Percentiles rank a stretch among this genome's conserved stretches.
Evolutionary conservation across 2,888 invertebrate genomes (phyloP).

Genomic region (Cephus pulcher): DNA sequence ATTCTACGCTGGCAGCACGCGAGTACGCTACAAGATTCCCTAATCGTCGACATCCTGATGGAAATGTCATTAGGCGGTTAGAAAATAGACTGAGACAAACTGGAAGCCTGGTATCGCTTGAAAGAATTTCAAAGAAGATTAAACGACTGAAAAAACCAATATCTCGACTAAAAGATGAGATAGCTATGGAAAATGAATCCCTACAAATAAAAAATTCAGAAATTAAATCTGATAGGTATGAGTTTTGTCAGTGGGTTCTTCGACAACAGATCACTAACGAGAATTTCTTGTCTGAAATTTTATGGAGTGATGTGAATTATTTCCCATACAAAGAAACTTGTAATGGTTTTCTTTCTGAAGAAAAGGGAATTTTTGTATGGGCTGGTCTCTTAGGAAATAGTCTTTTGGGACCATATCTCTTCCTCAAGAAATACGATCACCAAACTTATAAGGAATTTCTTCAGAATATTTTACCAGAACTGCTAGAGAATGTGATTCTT

Average conservation of each 20-base stretch:
- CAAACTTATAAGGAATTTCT: neutral
- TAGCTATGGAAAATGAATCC: neutral
- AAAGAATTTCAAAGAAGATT: neutral
- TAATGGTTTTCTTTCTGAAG: neutral
- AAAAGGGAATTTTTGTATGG: neutral
- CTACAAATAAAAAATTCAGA: neutral
- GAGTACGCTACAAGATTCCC: neutral
- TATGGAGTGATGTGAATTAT: neutral
- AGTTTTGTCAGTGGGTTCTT: neutral
- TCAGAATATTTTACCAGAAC: neutral
- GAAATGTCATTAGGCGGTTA: neutral
- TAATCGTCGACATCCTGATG: neutral
- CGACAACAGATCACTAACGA: neutral
- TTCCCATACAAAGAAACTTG: neutral
- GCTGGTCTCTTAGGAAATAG: neutral
- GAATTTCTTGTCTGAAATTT: neutral
- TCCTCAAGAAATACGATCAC: neutral
- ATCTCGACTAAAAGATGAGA: neutral
- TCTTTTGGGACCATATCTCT: neutral
- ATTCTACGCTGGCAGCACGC: neutral
- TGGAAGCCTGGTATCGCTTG: neutral
- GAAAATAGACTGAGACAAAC: neutral
- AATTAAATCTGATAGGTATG: neutral
- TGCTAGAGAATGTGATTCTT: neutral
- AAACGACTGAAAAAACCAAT: neutral